Base-by-base conservation (phyloP, 2,113 vertebrate species). In the Jaculus jaculus region DNA sequence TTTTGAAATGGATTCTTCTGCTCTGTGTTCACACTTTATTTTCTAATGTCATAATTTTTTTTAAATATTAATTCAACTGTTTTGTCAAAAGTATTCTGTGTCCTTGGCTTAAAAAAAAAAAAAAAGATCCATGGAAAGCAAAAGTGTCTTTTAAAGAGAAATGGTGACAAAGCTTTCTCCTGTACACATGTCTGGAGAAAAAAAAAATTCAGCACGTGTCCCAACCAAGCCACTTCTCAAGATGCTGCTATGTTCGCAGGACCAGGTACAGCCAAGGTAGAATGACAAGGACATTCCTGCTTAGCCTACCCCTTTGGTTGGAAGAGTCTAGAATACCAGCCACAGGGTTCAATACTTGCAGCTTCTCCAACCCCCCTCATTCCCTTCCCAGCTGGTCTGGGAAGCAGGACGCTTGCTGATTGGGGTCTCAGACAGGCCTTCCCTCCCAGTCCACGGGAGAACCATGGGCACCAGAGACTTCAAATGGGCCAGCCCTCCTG, bases 361-460 rank as follows among this genome's bases (percentile, higher is more conserved):
- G 63, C 51, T 89, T 68, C 68, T 69, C 47, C n/a, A 30, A 63
- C 60, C 17, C 12, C 12, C 17, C 28, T 34, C 32, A 4, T 37
- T 9, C 34, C 16, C 6, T 17, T 73, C 96, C 96, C 95, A 92
- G 94, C 94, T 71, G 96, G 93, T 83, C 96, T 96, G 94, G 94
- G 95, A 47, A 34, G 34, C 86, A 71, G 65, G 69, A 78, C 20
- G 3, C 32, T 51, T 78, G n/a, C 47, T 32, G 84, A 51, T 26
- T 13, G 39, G 39, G 32, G 51, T 75, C 74, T 89, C 68, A 15
- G 82, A 61, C 65, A 42, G 26, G 32, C 61, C 51, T 24, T 42
- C 30, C 34, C 60, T 39, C 15, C 34, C 26, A 34, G 66, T n/a
- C 69, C 68, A 32, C 47, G 68, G 54, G 78, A 83, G 18, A 28